Evolutionary conservation across 1,140 invertebrate genomes (phyloP).

Genomic region (Drosophila takahashii): DNA sequence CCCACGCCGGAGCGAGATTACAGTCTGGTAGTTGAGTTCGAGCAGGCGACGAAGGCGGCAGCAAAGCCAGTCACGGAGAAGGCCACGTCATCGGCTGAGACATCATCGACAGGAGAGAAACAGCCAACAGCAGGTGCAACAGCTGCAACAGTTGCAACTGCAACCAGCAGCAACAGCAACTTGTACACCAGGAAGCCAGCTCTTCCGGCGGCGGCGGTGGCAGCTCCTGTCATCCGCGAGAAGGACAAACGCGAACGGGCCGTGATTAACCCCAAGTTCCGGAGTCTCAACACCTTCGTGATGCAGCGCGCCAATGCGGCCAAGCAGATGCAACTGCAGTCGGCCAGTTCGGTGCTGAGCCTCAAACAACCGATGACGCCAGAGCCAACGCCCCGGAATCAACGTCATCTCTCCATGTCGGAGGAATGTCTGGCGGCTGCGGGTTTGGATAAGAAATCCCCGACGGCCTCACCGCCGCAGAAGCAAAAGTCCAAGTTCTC

Average conservation of each 20-base stretch:
- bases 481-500: constrained; percentile 91
- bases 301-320: constrained; percentile 77
- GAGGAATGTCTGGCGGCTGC: constrained; percentile 87
- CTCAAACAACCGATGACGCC: constrained; percentile 84
- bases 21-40: constrained; percentile 76
- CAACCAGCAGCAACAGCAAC: constrained; percentile 70
- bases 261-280: constrained; percentile 88
- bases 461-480: constrained; percentile 85
- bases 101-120: background rate
- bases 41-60: constrained; percentile 54
- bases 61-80: constrained; percentile 44
- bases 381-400: constrained; percentile 87
- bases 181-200: constrained; percentile 87
- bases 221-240: constrained; percentile 89
- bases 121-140: constrained; percentile 10
- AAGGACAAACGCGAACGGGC: constrained; percentile 90
- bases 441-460: constrained; percentile 79
- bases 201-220: constrained; percentile 85
- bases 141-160: constrained; percentile 45
- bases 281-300: constrained; percentile 84
- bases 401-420: constrained; percentile 89
- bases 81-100: constrained; percentile 30
- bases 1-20: constrained; percentile 82
- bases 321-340: constrained; percentile 76
- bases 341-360: constrained; percentile 73